Base-by-base conservation (phyloP, 2,113 vertebrate species). In the Asarcornis scutulata region DNA sequence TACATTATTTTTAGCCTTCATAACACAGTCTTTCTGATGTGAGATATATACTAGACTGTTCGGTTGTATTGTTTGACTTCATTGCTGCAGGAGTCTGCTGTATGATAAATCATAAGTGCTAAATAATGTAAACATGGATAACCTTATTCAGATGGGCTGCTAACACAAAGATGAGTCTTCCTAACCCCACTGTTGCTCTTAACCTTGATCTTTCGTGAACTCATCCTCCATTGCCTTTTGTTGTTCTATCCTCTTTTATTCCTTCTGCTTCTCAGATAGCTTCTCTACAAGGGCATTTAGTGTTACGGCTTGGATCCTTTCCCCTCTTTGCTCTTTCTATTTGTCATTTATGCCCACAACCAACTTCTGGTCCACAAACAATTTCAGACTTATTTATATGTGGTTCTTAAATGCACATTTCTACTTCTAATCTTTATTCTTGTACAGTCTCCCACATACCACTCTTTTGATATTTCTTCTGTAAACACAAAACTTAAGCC, bases 401-500 rank as follows among this genome's bases (percentile, higher is more conserved):
- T 27, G 7, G 17, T 17, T 29, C 91, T 94, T 63, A 63, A 86
- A 59, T 86, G 17, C 36, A 36, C 46, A 18, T 90, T 34, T 62
- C n/a, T 60, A 11, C 46, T 58, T 86, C 15, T 74, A 74, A 71
- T 86, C 59, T 69, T 72, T 76, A 40, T 52, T 80, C 52, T 72
- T 80, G 10, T 42, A 56, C 52, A 42, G 31, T 63, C 76, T 86
- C 64, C 29, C 26, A 38, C 34, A 42, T 84, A 66, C 89, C 52
- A 64, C 78, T 82, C 60, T 89, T 81, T 31, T 75, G 26, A 12
- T 89, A 50, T 89, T 95, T 82, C 48, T 92, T 86, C 27, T 89
- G 34, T 66, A 96, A 95, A 85, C 78, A 89, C 34, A 44, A 79
- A 84, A 48, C 17, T 87, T 58, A 46, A 2, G 13, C 59, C 27